Percentiles rank a stretch among this genome's conserved stretches.
Conservation (phyloP, 1,140 invertebrate species). For the Drosophila pandora region DNA sequence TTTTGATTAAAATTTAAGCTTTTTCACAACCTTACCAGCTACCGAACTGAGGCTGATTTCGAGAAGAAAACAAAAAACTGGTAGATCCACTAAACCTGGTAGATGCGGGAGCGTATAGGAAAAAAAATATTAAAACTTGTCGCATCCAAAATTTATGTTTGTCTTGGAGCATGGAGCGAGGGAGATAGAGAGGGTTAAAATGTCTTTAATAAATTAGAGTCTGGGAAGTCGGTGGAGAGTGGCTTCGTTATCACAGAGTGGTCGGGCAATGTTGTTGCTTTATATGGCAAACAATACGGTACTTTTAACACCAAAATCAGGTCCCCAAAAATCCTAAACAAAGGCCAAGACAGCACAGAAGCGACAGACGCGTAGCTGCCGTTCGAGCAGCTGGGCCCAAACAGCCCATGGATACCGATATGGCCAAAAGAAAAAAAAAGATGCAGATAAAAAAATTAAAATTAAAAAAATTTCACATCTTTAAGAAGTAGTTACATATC, state of each 20-base stretch:
- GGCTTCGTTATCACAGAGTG: constrained; percentile 51
- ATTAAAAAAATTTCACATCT: too few relatives aligned
- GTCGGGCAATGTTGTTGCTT: constrained; percentile 47
- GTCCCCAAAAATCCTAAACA: constrained; percentile 55
- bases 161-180: constrained; percentile 45
- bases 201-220: constrained; percentile 76
- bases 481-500: too few relatives aligned
- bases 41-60: constrained; percentile 50
- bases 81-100: neutral
- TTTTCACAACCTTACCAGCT: constrained; percentile 78
- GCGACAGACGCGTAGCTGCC: constrained; percentile 74
- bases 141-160: constrained; percentile 70
- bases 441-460: neutral
- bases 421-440: constrained; percentile 1
- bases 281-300: constrained; percentile 81
- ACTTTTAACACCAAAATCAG: constrained; percentile 79
- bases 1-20: constrained; percentile 83
- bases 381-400: constrained; percentile 75
- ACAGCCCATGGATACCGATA: constrained; percentile 25
- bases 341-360: constrained; percentile 79
- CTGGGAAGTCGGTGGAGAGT: constrained; percentile 24
- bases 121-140: constrained; percentile 75
- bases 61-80: constrained; percentile 17
- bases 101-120: constrained; percentile 16
- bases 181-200: constrained; percentile 30